These are phyloP conservation scores for Cactoblastis cactorum DNA, from an alignment of 2,888 invertebrate species.

Conservation along the genomic window DNA sequence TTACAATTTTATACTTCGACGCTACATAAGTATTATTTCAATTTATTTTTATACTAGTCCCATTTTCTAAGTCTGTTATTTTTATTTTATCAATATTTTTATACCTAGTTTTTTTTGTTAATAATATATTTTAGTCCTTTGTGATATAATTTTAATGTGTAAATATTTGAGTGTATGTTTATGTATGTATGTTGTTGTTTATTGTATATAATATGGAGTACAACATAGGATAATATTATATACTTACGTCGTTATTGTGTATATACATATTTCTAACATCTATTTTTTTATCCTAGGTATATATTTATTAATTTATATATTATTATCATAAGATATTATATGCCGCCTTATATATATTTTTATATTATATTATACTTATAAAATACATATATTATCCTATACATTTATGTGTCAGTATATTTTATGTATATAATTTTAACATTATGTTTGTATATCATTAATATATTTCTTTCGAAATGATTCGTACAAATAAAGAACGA, in stretches of 20 bases:
- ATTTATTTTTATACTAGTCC: conserved; percentile 54
- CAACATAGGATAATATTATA: conserved; percentile 17
- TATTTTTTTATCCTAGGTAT: conserved; percentile 13
- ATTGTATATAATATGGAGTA: conserved; percentile 12
- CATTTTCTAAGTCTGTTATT: conserved; percentile 50
- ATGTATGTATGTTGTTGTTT: conserved; percentile 19
- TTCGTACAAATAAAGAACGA: conserved; percentile 74
- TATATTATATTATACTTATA: conserved; percentile 8
- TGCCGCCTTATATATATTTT: conserved; percentile 9
- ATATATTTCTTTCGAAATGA: conserved; percentile 31
- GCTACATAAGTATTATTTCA: too few relatives aligned
- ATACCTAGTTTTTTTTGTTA: conserved; percentile 27
- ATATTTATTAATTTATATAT: conserved; percentile 17
- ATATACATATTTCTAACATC: conserved; percentile 19
- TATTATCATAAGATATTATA: conserved; percentile 11
- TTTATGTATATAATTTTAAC: conserved; percentile 12
- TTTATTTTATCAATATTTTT: conserved; percentile 26
- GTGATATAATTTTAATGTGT: conserved; percentile 22
- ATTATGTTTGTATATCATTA: conserved; percentile 13
- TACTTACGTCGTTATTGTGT: conserved; percentile 21
- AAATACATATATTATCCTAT: background rate
- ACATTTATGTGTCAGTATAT: background rate
- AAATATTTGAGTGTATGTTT: conserved; percentile 24
- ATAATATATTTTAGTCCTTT: conserved; percentile 20
- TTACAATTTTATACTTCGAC: too few relatives aligned